Evolutionary conservation across 2,797 vertebrate species (phyloP).

Genomic region (Hephaestus fuliginosus): DNA sequence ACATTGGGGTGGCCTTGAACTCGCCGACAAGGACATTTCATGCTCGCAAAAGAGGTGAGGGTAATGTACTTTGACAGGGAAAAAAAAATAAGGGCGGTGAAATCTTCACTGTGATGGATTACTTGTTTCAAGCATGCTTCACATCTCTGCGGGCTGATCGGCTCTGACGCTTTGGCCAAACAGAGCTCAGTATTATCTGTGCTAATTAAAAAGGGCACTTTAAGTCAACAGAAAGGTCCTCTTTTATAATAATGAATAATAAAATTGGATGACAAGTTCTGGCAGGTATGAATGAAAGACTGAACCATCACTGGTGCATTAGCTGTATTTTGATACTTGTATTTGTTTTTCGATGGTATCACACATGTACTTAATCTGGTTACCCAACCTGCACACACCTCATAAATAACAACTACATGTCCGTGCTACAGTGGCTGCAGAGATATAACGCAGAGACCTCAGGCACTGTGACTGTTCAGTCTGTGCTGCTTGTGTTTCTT

Average conservation of each 20-base stretch:
- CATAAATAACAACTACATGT: neutral
- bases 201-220: neutral
- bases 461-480: neutral
- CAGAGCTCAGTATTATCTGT: neutral
- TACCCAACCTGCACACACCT: neutral
- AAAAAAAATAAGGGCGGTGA: neutral
- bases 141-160: neutral
- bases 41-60: neutral
- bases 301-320: neutral
- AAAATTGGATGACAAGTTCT: neutral
- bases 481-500: too few relatives aligned
- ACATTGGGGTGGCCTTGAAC: constrained; percentile 5
- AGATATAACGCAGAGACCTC: neutral
- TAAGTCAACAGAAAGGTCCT: constrained; percentile 10
- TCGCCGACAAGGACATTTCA: neutral
- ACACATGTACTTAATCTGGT: neutral
- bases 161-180: neutral
- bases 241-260: neutral
- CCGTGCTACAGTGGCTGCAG: neutral
- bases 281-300: neutral
- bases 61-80: neutral
- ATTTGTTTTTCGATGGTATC: neutral
- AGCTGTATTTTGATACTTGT: neutral
- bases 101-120: neutral
- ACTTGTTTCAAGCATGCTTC: constrained; percentile 6